These are phyloP conservation scores for Rhopalosiphum maidis DNA, from an alignment of 1,140 invertebrate genomes.

Conservation along the genomic window DNA sequence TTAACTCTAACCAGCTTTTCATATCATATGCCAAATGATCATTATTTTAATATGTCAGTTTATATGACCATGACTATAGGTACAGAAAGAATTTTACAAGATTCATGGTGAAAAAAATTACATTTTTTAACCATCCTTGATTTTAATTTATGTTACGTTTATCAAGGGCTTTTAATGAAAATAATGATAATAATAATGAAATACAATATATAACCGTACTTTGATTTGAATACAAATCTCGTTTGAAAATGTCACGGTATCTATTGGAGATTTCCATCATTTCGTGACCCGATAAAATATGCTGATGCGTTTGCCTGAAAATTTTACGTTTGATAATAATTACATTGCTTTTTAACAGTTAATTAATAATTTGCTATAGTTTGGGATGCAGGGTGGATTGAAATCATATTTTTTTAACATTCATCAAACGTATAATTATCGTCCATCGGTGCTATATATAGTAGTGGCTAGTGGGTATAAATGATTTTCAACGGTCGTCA, in stretches of 20 bases:
- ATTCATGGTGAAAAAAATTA: slow-evolving; percentile 40
- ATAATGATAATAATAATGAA: background rate
- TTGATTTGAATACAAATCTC: background rate
- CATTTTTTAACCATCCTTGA: slow-evolving; percentile 36
- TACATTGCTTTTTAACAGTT: background rate
- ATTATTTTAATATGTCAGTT: background rate
- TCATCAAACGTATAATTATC: background rate
- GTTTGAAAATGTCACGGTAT: background rate
- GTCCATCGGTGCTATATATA: background rate
- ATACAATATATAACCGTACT: background rate
- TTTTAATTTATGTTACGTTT: slow-evolving; percentile 39
- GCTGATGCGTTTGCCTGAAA: background rate
- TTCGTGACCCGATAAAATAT: background rate
- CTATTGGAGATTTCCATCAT: background rate
- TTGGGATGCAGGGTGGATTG: background rate
- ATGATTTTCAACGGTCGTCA: slow-evolving; percentile 1
- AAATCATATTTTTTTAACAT: background rate
- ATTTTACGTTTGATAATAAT: background rate
- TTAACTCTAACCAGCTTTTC: background rate
- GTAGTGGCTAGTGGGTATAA: background rate
- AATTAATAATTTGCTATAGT: background rate
- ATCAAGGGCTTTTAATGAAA: slow-evolving; percentile 32
- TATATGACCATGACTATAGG: background rate
- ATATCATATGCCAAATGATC: background rate
- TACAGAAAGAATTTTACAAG: slow-evolving; percentile 4